Conservation (phyloP, 2,797 vertebrate species). For the Mionectes olivaceus region DNA sequence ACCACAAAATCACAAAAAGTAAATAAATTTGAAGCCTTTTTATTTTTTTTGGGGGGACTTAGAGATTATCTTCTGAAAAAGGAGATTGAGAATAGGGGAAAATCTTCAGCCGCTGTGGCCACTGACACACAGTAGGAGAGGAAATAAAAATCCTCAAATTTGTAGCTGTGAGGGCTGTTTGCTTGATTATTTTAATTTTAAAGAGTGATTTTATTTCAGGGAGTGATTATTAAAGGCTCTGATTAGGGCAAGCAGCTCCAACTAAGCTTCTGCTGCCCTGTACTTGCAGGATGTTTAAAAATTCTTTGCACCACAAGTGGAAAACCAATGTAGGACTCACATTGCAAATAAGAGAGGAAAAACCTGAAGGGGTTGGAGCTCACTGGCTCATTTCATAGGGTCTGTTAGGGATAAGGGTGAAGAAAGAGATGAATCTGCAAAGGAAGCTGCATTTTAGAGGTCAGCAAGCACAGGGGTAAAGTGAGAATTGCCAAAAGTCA, state of each 20-base stretch:
- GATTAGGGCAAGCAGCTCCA: neutral
- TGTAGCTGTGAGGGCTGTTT: neutral
- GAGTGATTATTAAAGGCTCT: neutral
- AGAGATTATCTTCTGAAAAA: neutral
- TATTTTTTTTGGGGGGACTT: neutral
- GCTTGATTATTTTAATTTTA: neutral
- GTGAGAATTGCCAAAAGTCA: conserved; percentile 64
- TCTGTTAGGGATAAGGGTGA: neutral
- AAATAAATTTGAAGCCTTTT: neutral
- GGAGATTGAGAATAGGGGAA: neutral
- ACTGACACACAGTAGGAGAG: neutral
- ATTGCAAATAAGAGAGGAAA: neutral
- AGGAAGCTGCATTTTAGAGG: conserved; percentile 64
- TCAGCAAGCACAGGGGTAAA: conserved; percentile 47
- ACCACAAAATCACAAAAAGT: neutral
- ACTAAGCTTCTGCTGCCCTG: neutral
- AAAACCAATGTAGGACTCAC: neutral
- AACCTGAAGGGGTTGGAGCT: neutral
- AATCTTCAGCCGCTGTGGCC: neutral
- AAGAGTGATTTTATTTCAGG: neutral
- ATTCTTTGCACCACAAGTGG: neutral
- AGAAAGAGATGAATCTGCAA: conserved; percentile 55
- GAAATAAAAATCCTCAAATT: neutral
- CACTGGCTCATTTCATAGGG: neutral
- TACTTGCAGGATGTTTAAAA: neutral